These are phyloP conservation scores for Zaprionus inermis DNA, from an alignment of 1,140 invertebrate species.

Conservation along the genomic window DNA sequence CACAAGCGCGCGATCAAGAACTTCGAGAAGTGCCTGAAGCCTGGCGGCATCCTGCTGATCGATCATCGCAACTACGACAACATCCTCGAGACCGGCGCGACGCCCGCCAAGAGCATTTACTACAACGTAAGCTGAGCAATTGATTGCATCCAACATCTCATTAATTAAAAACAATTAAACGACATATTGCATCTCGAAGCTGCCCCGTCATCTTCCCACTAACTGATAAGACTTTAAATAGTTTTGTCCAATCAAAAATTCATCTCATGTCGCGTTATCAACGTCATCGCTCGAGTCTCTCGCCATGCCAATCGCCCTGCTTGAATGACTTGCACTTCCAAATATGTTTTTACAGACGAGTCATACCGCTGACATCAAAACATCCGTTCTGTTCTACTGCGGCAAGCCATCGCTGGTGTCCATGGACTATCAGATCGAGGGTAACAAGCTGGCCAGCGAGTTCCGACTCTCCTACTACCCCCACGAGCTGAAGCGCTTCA, in stretches of 20 bases:
- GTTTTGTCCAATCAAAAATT: neutral
- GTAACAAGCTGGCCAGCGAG: slow-evolving; percentile 86
- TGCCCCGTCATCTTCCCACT: slow-evolving; percentile 39
- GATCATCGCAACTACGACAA: slow-evolving; percentile 95
- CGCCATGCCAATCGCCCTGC: slow-evolving; percentile 6
- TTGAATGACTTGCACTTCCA: slow-evolving; percentile 50
- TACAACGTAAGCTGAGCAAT: slow-evolving; percentile 90
- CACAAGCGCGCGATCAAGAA: slow-evolving; percentile 91
- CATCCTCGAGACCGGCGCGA: slow-evolving; percentile 89
- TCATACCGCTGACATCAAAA: slow-evolving; percentile 92
- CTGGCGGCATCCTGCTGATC: slow-evolving; percentile 92
- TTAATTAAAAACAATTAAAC: slow-evolving; percentile 66
- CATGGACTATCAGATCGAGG: slow-evolving; percentile 91
- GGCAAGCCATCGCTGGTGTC: slow-evolving; percentile 90
- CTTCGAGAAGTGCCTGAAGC: slow-evolving; percentile 92
- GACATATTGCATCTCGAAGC: slow-evolving; percentile 40
- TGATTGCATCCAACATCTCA: slow-evolving; percentile 15
- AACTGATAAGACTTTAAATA: slow-evolving; percentile 44
- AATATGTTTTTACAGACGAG: slow-evolving; percentile 87
- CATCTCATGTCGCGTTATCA: slow-evolving; percentile 22
- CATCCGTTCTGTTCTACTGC: slow-evolving; percentile 91
- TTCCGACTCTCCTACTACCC: slow-evolving; percentile 95
- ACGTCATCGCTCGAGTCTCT: slow-evolving; percentile 15
- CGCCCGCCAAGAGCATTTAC: slow-evolving; percentile 92
- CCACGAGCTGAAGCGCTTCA: slow-evolving; percentile 90